phyloP scores from a whole-genome alignment of 2,888 invertebrate genomes.

The Diadegma fenestrale region DNA sequence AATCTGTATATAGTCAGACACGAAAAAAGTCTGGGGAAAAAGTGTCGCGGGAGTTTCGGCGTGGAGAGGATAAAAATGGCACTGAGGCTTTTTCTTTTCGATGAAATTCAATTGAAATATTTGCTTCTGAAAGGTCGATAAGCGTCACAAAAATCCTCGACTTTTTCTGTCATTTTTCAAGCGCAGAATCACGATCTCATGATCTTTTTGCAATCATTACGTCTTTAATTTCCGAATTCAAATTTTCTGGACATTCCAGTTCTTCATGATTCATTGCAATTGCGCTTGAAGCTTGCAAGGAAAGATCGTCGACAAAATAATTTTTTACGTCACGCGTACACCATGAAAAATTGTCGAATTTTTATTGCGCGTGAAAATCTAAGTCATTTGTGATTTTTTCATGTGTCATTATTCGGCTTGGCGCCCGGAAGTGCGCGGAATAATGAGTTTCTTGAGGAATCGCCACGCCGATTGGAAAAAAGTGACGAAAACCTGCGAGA shows the following conservation, averaged over 20 bases:
- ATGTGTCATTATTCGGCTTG: background rate
- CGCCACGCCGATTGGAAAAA: background rate
- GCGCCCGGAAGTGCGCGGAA: background rate
- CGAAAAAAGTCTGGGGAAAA: too few relatives aligned
- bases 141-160: constrained; percentile 12
- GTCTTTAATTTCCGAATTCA: background rate
- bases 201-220: background rate
- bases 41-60: background rate
- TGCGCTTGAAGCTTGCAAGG: too few relatives aligned
- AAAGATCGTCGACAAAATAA: too few relatives aligned
- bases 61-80: background rate
- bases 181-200: background rate
- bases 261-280: too few relatives aligned
- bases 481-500: background rate
- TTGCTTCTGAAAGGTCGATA: constrained; percentile 52
- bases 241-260: background rate
- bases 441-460: background rate
- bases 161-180: constrained; percentile 9
- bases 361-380: background rate
- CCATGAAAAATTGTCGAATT: background rate
- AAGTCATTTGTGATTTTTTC: background rate
- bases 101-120: constrained; percentile 32
- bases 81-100: constrained; percentile 21
- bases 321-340: background rate
- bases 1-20: constrained; percentile 44